phyloP scores from a whole-genome alignment of 2,113 vertebrate species.

The Sminthopsis crassicaudata region DNA sequence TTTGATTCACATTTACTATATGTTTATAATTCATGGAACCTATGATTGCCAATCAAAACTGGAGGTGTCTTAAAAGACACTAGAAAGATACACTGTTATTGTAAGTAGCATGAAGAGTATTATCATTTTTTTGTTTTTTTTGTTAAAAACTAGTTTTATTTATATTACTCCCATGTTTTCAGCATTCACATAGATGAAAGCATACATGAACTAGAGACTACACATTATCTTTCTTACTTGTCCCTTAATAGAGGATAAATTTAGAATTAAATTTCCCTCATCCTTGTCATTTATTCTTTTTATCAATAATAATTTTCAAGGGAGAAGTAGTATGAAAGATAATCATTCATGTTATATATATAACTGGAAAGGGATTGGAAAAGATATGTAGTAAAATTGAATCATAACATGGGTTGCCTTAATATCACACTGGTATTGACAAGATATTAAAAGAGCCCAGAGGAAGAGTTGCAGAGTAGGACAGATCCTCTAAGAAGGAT shows the following conservation, averaged over 20 bases:
- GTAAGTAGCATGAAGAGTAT: neutral
- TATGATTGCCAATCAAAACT: neutral
- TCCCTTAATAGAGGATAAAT: too few species aligned
- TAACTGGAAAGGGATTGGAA: neutral
- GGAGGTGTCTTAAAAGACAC: neutral
- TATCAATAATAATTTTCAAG: neutral
- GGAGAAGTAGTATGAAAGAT: neutral
- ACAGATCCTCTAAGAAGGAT: neutral
- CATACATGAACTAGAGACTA: too few species aligned
- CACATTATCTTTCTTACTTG: too few species aligned
- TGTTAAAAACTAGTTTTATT: too few species aligned
- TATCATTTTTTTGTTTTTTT: too few species aligned
- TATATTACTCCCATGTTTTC: too few species aligned
- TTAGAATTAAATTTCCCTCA: too few species aligned
- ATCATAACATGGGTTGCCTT: neutral
- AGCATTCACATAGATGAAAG: too few species aligned
- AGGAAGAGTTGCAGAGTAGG: neutral
- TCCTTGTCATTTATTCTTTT: too few species aligned
- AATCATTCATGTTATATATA: neutral
- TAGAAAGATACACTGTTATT: neutral
- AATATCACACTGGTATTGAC: neutral
- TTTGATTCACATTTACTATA: neutral
- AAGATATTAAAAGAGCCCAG: neutral
- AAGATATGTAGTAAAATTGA: neutral
- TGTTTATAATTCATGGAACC: neutral